Conservation (phyloP, 35 echinoderm and acorn worm species). For the Lytechinus variegatus region DNA sequence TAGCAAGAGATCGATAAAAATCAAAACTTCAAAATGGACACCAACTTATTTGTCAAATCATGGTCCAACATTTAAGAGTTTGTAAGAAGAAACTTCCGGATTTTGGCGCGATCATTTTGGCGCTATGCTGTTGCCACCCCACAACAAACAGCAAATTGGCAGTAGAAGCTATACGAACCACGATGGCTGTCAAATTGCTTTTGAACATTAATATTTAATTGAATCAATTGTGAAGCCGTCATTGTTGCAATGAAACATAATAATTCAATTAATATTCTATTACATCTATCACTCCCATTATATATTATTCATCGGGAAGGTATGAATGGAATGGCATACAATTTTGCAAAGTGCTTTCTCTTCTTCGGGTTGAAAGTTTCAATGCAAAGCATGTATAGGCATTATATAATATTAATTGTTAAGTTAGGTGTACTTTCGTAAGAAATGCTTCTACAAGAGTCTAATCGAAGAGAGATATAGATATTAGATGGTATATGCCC, state of each 20-base stretch:
- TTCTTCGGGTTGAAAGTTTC: background rate
- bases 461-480: no score
- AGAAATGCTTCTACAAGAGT: background rate
- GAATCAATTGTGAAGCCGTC: constrained; percentile 41
- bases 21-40: background rate
- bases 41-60: background rate
- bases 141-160: background rate
- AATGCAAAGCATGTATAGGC: background rate
- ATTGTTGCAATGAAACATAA: constrained; percentile 37
- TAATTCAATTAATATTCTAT: constrained; percentile 58
- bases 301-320: constrained; percentile 34
- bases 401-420: background rate
- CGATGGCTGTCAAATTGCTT: constrained; percentile 25
- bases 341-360: constrained; percentile 42
- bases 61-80: background rate
- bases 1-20: background rate
- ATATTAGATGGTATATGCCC: no score
- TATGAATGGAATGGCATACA: constrained; percentile 22
- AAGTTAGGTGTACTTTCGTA: background rate
- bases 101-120: background rate
- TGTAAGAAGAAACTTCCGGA: background rate
- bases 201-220: constrained; percentile 47
- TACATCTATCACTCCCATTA: constrained; percentile 43
- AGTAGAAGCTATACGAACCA: background rate
- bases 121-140: background rate